Conservation (phyloP, 2,888 invertebrate genomes). For the Melolontha melolontha region DNA sequence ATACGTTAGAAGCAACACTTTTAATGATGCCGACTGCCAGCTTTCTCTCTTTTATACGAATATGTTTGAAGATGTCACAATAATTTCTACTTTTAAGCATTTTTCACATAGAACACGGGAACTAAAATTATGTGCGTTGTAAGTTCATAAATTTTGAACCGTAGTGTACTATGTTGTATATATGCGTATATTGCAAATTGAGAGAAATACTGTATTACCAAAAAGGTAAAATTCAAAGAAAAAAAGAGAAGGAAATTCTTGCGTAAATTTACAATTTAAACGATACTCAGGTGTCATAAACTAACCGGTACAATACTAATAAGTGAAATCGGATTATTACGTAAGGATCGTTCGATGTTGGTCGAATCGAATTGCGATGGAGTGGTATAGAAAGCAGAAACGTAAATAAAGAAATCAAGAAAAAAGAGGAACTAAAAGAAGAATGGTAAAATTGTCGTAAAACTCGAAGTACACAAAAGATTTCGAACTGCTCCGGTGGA, state of each 20-base stretch:
- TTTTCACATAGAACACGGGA: too few relatives aligned
- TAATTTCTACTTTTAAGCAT: too few relatives aligned
- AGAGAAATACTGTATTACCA: neutral
- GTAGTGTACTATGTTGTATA: too few relatives aligned
- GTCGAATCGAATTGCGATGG: conserved; percentile 17
- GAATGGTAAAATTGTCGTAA: conserved; percentile 37
- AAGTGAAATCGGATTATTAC: conserved; percentile 43
- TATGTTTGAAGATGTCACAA: too few relatives aligned
- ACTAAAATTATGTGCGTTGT: too few relatives aligned
- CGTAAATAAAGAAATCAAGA: conserved; percentile 39
- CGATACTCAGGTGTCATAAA: conserved; percentile 23
- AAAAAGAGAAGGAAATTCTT: conserved; percentile 18
- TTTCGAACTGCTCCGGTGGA: conserved; percentile 40
- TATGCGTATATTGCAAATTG: neutral
- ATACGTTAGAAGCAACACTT: too few relatives aligned
- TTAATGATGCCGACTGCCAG: too few relatives aligned
- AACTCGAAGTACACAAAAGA: conserved; percentile 37
- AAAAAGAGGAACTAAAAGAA: conserved; percentile 20
- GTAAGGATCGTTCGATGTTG: conserved; percentile 32
- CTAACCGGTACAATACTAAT: conserved; percentile 38
- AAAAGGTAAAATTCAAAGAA: neutral
- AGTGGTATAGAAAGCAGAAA: conserved; percentile 26
- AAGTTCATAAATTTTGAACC: too few relatives aligned
- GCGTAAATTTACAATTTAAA: conserved; percentile 38
- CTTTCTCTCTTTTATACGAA: too few relatives aligned